Percentiles rank a stretch among this genome's conserved stretches.
These are phyloP conservation scores for Neotragus moschatus DNA, from an alignment of 2,113 vertebrate species.

Conservation along the genomic window DNA sequence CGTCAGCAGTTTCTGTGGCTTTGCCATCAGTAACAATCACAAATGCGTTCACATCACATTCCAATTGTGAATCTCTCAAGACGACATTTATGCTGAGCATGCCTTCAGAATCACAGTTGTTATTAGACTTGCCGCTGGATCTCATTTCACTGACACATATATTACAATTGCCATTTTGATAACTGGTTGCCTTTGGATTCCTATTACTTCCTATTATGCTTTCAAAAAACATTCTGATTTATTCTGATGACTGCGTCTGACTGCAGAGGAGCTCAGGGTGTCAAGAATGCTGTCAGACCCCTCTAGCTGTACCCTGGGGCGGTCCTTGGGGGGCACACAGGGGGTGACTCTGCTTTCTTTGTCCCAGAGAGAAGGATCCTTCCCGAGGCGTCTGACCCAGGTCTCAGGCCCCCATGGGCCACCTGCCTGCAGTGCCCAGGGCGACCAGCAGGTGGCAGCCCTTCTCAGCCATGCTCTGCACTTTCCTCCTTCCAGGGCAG, in stretches of 20 bases:
- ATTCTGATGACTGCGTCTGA: not conserved
- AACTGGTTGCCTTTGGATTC: not conserved
- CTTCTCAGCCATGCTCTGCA: no score
- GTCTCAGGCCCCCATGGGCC: not conserved
- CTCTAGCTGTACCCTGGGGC: not conserved
- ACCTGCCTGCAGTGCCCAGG: not conserved
- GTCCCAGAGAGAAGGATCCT: not conserved
- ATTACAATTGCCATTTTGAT: not conserved
- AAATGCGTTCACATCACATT: not conserved
- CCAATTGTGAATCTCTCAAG: not conserved
- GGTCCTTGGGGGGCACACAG: no score
- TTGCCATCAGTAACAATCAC: not conserved
- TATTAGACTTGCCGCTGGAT: not conserved
- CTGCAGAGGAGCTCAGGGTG: not conserved
- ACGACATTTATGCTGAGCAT: not conserved
- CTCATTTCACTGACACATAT: not conserved
- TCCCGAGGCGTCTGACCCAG: not conserved
- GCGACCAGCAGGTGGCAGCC: conserved; percentile 69
- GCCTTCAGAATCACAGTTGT: not conserved
- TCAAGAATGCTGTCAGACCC: not conserved
- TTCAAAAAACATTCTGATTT: not conserved
- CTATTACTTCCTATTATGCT: not conserved
- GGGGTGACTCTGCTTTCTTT: not conserved
- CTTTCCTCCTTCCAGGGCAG: rapidly evolving
- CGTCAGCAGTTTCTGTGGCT: not conserved